Evolutionary conservation across 2,113 vertebrate genomes (phyloP).

Genomic region (Dinomys branickii): DNA sequence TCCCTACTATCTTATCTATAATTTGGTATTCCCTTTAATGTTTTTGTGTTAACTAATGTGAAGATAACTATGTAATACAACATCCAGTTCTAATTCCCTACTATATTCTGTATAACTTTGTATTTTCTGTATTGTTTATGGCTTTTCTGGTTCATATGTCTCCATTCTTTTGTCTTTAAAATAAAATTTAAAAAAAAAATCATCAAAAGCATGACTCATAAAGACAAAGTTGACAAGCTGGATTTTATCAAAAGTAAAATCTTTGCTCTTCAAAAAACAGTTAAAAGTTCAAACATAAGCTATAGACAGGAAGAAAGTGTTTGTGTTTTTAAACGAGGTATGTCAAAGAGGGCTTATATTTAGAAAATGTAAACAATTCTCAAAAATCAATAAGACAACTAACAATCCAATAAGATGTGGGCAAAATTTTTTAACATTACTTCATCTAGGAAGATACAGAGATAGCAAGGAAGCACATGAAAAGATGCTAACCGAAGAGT

Average conservation of each 20-base stretch:
- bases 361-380: not conserved
- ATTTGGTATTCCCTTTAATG: too few species aligned
- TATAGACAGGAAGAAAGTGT: not conserved
- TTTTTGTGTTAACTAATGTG: too few species aligned
- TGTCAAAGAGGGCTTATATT: not conserved
- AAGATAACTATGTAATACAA: too few species aligned
- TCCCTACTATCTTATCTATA: too few species aligned
- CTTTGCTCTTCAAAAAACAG: not conserved
- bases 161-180: too few species aligned
- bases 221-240: not conserved
- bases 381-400: not conserved
- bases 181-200: too few species aligned
- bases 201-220: not conserved
- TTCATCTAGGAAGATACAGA: not conserved
- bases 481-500: not conserved
- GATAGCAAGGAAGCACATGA: not conserved
- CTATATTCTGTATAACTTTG: too few species aligned
- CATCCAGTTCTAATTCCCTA: too few species aligned
- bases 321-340: not conserved
- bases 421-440: not conserved
- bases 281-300: not conserved
- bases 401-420: not conserved
- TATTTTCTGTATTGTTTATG: too few species aligned
- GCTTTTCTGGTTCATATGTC: too few species aligned
- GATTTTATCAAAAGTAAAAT: slow-evolving; percentile 18